Evolutionary conservation across 2,113 vertebrate genomes (phyloP), one percentile per base, ranked within the genome.

Genomic region (Panthera uncia): DNA sequence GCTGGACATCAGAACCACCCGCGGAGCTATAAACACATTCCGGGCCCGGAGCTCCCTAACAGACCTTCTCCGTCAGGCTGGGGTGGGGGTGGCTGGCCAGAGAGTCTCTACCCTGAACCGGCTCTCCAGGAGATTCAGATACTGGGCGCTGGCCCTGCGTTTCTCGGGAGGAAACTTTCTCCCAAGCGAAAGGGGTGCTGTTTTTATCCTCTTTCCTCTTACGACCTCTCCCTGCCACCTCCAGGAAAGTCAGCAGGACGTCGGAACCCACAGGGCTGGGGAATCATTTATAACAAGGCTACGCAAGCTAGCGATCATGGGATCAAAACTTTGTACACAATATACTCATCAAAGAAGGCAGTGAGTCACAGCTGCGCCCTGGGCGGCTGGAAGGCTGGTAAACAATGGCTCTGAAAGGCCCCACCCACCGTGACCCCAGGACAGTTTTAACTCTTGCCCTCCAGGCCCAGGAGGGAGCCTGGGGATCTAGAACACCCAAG

Each of bases 371-470:
- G 76, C 57, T 27, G 36, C 86, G 68, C 73, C 71, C 80, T 38
- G 74, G 92, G 65, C 36, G 0, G 85, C 86, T 12, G 50, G 73
- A 48, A 27, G 31, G 16, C 87, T 18, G n/a, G 94, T 74, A 93
- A 95, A 97, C 97, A 97, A 80, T 33, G 66, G 91, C 89, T 80
- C 66, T 23, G 16, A 21, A 12, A 36, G 78, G 92, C 89, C 81
- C 94, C 94, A 95, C 57, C 94, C 81, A 38, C 97, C 94, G 66
- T 52, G 81, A 15, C 8, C 66, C 78, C 7, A 0, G 83, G 38
- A 29, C 48, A 66, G 65, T 10, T 57, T 87, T 81, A 91, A 96
- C 93, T 82, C 80, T 97, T 98, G 98, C 97, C 80, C 82, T 48
- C 84, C 80, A 94, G 97, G 14, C 14, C 80, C 79, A 93, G 71